Evolutionary conservation across 2,113 vertebrate genomes (phyloP), one percentile per base, ranked within the genome.

Genomic region (Lamprotornis superbus): DNA sequence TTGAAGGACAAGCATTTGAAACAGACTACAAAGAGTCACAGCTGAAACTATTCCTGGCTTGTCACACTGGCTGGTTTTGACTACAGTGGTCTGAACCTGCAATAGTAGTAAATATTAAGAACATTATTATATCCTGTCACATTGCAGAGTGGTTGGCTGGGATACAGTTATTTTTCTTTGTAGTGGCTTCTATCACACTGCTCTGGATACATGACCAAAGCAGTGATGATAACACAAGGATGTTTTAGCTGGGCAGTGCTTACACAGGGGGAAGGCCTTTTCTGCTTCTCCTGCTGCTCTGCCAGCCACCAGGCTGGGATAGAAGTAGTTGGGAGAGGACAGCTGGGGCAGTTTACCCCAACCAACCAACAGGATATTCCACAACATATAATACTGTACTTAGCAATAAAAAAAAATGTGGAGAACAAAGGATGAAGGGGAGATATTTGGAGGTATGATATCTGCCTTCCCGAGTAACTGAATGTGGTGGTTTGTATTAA

Each of bases 241-340:
- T 24, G 35, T 31, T 94, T 68, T 27, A 12, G 9, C 25, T 64
- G 35, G 55, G 15, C 13, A 22, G 15, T 6, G 4, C 30, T 76
- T 3, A 31, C 19, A 12, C 7, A 39, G 17, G 30, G 17, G 27
- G 11, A 57, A 44, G 37, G 6, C 1, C 9, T 89, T 57, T 68
- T 80, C 77, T 77, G 20, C 15, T 59, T 25, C 39, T 55, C 21
- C 12, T 3, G 0, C 46, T 12, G 4, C 20, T 12, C n/a, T 22
- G 24, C 4, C 30, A 75, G 37, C 0, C 3, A 63, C n/a, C 3
- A 61, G n/a, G 2, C 5, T 75, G 8, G 15, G 13, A 21, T 1
- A 25, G 19, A 59, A 67, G 8, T 12, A 18, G 7, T 0, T 80
- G 68, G 37, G 12, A 65, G 18, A 31, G 18, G 15, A 57, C 9